Percentiles rank a stretch among this genome's conserved stretches.
Evolutionary conservation across 1,140 invertebrate species (phyloP).

Genomic region (Neoseiulus cucumeris): DNA sequence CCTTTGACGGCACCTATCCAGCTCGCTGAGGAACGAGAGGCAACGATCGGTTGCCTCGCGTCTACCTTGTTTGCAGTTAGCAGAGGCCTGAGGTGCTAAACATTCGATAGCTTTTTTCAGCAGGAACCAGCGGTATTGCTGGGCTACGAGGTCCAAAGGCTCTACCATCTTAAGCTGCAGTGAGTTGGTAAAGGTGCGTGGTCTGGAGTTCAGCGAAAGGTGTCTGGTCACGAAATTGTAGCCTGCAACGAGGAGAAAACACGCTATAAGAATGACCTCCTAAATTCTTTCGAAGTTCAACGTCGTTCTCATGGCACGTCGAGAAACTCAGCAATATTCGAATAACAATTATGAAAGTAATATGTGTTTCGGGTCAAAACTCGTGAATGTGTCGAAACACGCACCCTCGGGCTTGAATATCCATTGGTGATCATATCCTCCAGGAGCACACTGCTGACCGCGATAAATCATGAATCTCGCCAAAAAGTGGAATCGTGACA

Average conservation of each 20-base stretch:
- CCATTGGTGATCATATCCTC: conserved; percentile 9
- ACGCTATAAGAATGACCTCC: too few relatives aligned
- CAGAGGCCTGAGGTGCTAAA: not conserved
- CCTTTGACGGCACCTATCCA: conserved; percentile 6
- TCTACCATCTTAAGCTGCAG: conserved; percentile 6
- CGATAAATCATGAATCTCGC: conserved; percentile 2
- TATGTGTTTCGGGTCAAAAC: too few relatives aligned
- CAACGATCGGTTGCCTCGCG: conserved; percentile 3
- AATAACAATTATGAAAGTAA: too few relatives aligned
- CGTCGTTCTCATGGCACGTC: too few relatives aligned
- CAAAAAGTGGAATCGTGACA: conserved; percentile 4
- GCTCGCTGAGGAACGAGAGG: not conserved
- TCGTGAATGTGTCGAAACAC: too few relatives aligned
- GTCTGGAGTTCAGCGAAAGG: not conserved
- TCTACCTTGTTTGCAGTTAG: not conserved
- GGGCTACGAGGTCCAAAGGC: conserved; percentile 3
- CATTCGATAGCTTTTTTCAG: not conserved
- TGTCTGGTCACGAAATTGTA: not conserved
- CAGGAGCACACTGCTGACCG: not conserved
- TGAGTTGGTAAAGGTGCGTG: not conserved
- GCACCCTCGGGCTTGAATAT: not conserved
- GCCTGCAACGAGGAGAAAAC: too few relatives aligned
- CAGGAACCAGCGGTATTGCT: conserved; percentile 7
- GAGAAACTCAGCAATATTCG: too few relatives aligned
- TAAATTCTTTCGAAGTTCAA: too few relatives aligned